phyloP scores from a whole-genome alignment of 1,140 invertebrate species.

The Sitodiplosis mosellana region DNA sequence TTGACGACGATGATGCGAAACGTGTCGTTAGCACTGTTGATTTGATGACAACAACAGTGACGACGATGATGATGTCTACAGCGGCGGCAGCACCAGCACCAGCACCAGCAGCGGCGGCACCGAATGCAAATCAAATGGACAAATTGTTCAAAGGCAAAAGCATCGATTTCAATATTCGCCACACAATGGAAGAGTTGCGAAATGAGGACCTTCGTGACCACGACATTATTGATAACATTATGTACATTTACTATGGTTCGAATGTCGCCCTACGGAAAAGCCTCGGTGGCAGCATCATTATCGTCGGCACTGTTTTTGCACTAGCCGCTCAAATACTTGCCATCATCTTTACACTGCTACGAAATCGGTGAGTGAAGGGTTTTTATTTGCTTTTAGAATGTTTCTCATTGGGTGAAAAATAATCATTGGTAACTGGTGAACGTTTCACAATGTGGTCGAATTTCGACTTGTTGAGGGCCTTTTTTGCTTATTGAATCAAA shows the following conservation, averaged over 20 bases:
- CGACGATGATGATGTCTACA: slow-evolving; percentile 13
- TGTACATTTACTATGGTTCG: slow-evolving; percentile 36
- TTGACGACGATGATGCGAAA: slow-evolving; percentile 6
- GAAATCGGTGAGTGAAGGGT: slow-evolving; percentile 14
- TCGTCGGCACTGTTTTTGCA: slow-evolving; percentile 21
- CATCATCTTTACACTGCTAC: slow-evolving; percentile 18
- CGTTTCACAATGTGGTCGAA: too few species aligned
- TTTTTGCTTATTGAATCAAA: slow-evolving; percentile 9
- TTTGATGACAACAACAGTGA: slow-evolving; percentile 9
- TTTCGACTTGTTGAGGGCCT: slow-evolving; percentile 14
- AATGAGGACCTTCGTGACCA: slow-evolving; percentile 26
- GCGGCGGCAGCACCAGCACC: slow-evolving; percentile 11
- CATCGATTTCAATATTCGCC: not conserved
- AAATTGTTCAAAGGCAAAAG: slow-evolving; percentile 1
- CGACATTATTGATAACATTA: slow-evolving; percentile 34
- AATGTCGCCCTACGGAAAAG: slow-evolving; percentile 14
- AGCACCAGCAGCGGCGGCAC: slow-evolving; percentile 5
- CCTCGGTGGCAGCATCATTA: slow-evolving; percentile 22
- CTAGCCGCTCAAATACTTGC: slow-evolving; percentile 19
- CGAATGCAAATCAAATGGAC: slow-evolving; percentile 5
- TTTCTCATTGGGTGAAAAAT: too few species aligned
- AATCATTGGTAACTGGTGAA: too few species aligned
- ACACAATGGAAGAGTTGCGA: not conserved
- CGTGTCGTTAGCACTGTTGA: not conserved
- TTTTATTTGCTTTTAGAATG: slow-evolving; percentile 8